Percentiles rank a stretch among this genome's conserved stretches.
Evolutionary conservation across 2,888 invertebrate species (phyloP).

Genomic region (Tribolium freemani): DNA sequence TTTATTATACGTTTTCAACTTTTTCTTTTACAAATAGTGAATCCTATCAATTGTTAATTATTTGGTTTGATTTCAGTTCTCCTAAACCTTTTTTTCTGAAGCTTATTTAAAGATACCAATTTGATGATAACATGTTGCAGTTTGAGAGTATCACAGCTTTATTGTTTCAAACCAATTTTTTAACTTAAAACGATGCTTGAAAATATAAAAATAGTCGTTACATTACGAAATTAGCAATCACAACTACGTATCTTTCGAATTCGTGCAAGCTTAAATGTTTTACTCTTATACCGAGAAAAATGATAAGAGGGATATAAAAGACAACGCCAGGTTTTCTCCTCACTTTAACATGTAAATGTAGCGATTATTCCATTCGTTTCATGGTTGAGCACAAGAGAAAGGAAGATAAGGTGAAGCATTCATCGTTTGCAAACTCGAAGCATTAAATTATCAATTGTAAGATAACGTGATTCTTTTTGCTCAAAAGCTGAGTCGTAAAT

Average conservation of each 20-base stretch:
- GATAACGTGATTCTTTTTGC: slow-evolving; percentile 1
- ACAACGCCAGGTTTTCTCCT: slow-evolving; percentile 18
- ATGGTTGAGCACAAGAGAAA: neutral
- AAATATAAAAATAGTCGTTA: too few relatives aligned
- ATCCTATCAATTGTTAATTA: too few relatives aligned
- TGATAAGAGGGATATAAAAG: slow-evolving; percentile 17
- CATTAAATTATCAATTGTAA: slow-evolving; percentile 8
- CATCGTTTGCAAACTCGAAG: neutral
- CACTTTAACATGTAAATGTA: slow-evolving; percentile 21
- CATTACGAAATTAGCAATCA: slow-evolving; percentile 1
- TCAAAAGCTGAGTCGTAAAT: neutral
- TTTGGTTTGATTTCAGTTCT: too few relatives aligned
- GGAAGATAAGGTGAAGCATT: slow-evolving; percentile 1
- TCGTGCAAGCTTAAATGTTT: slow-evolving; percentile 13
- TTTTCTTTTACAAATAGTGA: neutral
- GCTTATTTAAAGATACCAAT: neutral
- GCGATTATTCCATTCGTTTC: slow-evolving; percentile 11
- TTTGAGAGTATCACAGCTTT: too few relatives aligned
- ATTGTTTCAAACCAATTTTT: too few relatives aligned
- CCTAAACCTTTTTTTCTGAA: too few relatives aligned
- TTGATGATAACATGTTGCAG: too few relatives aligned
- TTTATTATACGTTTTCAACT: neutral
- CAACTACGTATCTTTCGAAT: neutral
- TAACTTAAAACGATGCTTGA: too few relatives aligned
- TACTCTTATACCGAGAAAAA: slow-evolving; percentile 1